These are phyloP conservation scores for Oscarella lobularis DNA, from an alignment of 37 sponge, comb jelly and placozoan species.

Conservation along the genomic window DNA sequence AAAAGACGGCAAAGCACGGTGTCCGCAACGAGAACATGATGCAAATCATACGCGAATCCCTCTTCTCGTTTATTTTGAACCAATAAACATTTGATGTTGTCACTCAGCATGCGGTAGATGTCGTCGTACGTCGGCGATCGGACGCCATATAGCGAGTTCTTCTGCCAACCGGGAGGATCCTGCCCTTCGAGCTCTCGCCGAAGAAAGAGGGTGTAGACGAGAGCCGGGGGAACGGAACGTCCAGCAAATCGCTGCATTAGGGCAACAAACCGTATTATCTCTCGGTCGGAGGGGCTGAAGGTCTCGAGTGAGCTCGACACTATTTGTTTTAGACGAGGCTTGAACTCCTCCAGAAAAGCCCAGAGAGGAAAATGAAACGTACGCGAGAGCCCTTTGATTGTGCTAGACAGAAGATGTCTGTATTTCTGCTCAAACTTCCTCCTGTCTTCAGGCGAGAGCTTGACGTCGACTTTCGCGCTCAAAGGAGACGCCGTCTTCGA, in stretches of 20 bases:
- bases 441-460: background rate
- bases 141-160: background rate
- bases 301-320: background rate
- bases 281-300: background rate
- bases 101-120: background rate
- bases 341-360: background rate
- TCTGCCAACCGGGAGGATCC: no score
- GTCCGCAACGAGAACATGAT: background rate
- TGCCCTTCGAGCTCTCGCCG: background rate
- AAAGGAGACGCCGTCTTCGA: background rate
- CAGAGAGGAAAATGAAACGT: background rate
- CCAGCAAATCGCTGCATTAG: background rate
- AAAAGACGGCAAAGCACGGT: background rate
- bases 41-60: background rate
- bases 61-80: background rate
- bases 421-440: background rate
- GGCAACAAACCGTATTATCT: background rate
- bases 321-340: background rate
- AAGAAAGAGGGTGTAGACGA: background rate
- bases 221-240: background rate
- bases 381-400: background rate
- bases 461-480: background rate
- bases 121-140: background rate
- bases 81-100: background rate
- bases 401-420: background rate